Base-by-base conservation (phyloP, 1,140 invertebrate genomes). In the Drosophila insularis region DNA sequence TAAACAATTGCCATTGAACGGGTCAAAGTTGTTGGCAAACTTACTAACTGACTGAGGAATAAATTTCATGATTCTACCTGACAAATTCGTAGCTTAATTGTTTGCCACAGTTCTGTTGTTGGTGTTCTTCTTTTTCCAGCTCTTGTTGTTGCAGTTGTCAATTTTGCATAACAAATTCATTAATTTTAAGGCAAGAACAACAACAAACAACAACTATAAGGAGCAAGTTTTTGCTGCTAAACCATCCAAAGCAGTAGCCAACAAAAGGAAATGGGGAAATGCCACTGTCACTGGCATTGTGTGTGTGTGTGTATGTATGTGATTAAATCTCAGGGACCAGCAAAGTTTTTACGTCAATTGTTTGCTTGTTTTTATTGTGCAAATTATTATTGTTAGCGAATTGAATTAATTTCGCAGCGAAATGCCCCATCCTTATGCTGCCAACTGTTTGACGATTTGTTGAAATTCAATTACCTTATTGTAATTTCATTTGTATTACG, bases 151-250 rank as follows among this genome's bases (percentile, higher is more conserved):
- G 53, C 27, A 73, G 78, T 80, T 87, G 79, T 73, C 66, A 73
- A 87, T 84, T 87, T 87, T 89, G 84, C 84, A 87, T 87, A 87
- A 84, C 80, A 89, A 78, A 80, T 87, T 87, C 84, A 89, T 87
- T 87, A 87, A 87, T 87, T 87, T 84, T 55, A 71, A 72, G 61
- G 63, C 54, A 32, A 63, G 70, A 71, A 53, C 54, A 40, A 46
- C 23, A 23, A 23, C 23, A 4, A n/a, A n/a, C n/a, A n/a, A n/a
- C n/a, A n/a, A 43, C 14, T 43, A 69, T 37, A 67, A 70, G 55
- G 31, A 37, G 2, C 7, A 80, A 82, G 63, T 86, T 86, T 86
- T 81, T 81, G 66, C 74, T 63, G 53, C 27, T 27, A 27, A 66
- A 62, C 65, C 77, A 78, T 66, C 68, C 65, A 32, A 23, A 62